Evolutionary conservation across 1,140 invertebrate species (phyloP), one percentile per base, ranked within the genome.

Genomic region (Ips nitidus): DNA sequence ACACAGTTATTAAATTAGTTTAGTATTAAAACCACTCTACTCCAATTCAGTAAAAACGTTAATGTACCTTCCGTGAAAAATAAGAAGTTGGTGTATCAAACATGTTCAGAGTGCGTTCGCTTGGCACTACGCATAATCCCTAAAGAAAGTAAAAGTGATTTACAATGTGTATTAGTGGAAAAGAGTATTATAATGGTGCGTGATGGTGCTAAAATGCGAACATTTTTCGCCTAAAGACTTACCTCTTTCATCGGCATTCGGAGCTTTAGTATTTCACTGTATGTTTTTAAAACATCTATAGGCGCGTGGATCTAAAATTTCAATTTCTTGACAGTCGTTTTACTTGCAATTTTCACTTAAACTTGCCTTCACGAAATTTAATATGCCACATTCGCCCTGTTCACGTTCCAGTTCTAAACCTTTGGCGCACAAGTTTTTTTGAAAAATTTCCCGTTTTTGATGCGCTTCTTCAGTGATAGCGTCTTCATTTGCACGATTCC

Each of bases 231-330:
- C 22, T 22, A 22, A 22, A 22, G 22, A 22, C 56, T 76, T 75
- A 94, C 86, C 83, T 93, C 89, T 85, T 93, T 94, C 88, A 98
- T 95, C 7, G 96, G 95, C 91, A 98, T 92, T 81, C 95, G 88
- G 41, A 98, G 85, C 80, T 96, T 97, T 74, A 98, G 85, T 75
- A 98, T 90, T 83, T 98, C 97, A 61, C 94, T 91, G 83, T 98
- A 98, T 74, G 93, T 87, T 71, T 89, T 86, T 53, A 98, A 80
- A 2, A 98, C 93, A 78, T 91, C 86, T 75, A 88, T 84, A 0
- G 97, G 93, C 2, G 93, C 92, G 82, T 97, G 94, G 69, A 98
- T 88, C 86, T 94, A 66, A 63, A 71, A 62, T 43, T 65, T 59
- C 72, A 52, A 53, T 22, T 40, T 22, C 37, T 36, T 36, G 53